Evolutionary conservation across 2,113 vertebrate genomes (phyloP).

Genomic region (Menura novaehollandiae): DNA sequence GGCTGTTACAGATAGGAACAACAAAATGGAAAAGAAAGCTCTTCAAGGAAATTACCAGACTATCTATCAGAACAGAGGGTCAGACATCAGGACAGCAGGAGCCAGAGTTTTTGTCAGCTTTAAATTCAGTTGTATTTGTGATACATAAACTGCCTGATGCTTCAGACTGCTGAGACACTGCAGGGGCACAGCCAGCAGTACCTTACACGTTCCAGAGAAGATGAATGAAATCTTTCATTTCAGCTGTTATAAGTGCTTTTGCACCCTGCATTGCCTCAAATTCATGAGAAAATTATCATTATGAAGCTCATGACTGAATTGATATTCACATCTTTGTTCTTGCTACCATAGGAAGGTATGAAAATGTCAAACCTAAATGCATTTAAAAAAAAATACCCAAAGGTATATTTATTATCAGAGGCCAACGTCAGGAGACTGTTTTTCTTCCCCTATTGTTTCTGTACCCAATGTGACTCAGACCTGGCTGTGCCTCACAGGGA

Average conservation of each 20-base stretch:
- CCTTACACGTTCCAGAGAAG: too few relatives aligned
- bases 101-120: background rate
- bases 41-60: background rate
- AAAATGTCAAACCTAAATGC: background rate
- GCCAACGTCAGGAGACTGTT: background rate
- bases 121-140: rapidly evolving
- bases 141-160: rapidly evolving
- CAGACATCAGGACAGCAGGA: background rate
- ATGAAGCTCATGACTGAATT: rapidly evolving
- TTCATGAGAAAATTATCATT: background rate
- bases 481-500: rapidly evolving
- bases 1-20: background rate
- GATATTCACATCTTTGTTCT: background rate
- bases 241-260: background rate
- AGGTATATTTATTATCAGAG: background rate
- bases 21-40: background rate
- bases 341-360: too few relatives aligned
- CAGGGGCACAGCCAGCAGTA: too few relatives aligned
- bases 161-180: background rate
- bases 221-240: background rate
- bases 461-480: rapidly evolving
- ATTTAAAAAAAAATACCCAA: background rate
- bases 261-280: background rate
- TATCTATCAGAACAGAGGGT: background rate
- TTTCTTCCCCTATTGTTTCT: background rate